These are phyloP conservation scores for Sarcophaga rosellei DNA, from an alignment of 2,888 invertebrate species.

Conservation along the genomic window DNA sequence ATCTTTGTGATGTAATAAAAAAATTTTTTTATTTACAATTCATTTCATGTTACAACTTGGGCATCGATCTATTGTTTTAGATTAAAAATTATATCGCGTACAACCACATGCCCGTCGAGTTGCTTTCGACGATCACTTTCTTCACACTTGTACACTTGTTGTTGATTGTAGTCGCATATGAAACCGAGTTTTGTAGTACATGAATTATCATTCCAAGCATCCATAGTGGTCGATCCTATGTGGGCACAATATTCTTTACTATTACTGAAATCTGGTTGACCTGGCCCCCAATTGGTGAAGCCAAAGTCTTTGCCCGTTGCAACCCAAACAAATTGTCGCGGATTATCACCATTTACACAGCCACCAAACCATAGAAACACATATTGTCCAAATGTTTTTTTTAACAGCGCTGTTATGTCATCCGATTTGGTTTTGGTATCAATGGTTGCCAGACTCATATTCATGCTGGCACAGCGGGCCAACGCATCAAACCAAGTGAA, in stretches of 20 bases:
- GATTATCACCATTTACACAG: background rate
- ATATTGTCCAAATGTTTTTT: conserved; percentile 24
- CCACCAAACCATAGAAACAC: conserved; percentile 47
- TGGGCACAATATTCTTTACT: conserved; percentile 45
- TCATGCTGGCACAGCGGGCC: conserved; percentile 35
- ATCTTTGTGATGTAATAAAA: too few species aligned
- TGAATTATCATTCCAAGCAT: conserved; percentile 49
- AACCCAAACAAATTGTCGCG: conserved; percentile 37
- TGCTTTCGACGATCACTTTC: background rate
- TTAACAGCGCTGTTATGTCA: conserved; percentile 19
- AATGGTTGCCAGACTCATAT: conserved; percentile 48
- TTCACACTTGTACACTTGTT: conserved; percentile 5
- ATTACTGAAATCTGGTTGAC: conserved; percentile 41
- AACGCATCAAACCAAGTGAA: conserved; percentile 43
- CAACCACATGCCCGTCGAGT: too few species aligned
- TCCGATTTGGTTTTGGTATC: conserved; percentile 31
- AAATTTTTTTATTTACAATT: background rate
- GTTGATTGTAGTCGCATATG: conserved; percentile 42
- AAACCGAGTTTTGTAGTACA: conserved; percentile 29
- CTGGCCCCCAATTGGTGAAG: conserved; percentile 23
- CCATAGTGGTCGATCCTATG: conserved; percentile 19
- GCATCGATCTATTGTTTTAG: background rate
- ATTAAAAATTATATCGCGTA: background rate
- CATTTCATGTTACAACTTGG: background rate
- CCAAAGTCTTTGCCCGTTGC: conserved; percentile 39